Evolutionary conservation across 2,113 vertebrate genomes (phyloP).

Genomic region (Platysteira castanea): DNA sequence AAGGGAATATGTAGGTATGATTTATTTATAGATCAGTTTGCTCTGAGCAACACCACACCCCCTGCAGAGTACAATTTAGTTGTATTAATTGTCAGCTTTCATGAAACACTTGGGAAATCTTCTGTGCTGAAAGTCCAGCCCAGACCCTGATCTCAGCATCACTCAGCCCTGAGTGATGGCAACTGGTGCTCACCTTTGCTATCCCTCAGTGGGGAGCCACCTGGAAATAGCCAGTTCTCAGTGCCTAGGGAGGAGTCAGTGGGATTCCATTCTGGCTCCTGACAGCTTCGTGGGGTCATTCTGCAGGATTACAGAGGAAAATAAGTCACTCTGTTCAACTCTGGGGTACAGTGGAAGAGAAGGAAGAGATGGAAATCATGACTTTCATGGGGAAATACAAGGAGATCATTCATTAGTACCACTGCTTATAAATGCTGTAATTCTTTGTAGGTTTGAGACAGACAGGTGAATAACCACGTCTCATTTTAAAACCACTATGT

Average conservation of each 20-base stretch:
- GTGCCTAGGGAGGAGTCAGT: background rate
- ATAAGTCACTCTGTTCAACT: background rate
- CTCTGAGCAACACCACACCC: background rate
- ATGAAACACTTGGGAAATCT: background rate
- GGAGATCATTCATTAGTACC: background rate
- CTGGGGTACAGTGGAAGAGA: background rate
- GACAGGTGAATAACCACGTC: background rate
- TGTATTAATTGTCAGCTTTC: background rate
- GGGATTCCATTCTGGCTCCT: background rate
- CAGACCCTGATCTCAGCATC: background rate
- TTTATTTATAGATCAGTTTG: background rate
- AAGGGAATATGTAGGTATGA: background rate
- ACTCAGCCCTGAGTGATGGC: background rate
- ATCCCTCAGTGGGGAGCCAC: background rate
- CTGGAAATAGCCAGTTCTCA: background rate
- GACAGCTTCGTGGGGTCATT: background rate
- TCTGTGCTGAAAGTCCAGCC: background rate
- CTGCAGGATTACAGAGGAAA: background rate
- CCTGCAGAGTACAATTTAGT: background rate
- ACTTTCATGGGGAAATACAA: background rate
- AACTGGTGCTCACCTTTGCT: background rate
- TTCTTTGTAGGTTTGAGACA: background rate
- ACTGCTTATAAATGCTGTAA: background rate
- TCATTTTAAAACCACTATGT: background rate
- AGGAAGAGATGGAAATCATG: background rate